Base-by-base conservation (phyloP, 1,140 invertebrate genomes). In the Cyphomyrmex costatus region DNA sequence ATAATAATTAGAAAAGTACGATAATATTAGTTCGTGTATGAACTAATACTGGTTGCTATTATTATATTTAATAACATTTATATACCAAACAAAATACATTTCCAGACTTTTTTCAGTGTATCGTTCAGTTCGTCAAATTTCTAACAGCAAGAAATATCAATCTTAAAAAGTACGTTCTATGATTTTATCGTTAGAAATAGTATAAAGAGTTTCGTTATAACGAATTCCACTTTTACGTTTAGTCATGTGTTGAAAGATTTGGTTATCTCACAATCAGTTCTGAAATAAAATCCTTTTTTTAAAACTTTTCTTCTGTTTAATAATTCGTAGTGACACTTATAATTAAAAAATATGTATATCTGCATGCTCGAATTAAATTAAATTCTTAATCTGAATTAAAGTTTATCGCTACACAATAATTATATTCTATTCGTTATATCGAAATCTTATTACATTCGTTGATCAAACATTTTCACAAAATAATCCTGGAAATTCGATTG, bases 131-230 rank as follows among this genome's bases (percentile, higher is more conserved):
- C 6, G 2, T 24, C n/a, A 88, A 56, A 70, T 66, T 66, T 68
- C n/a, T 66, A 12, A 46, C 14, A 3, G 10, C 36, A 21, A 27
- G 46, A 8, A 36, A 53, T n/a, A n/a, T 79, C n/a, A 65, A 2
- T 12, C 16, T 12, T 27, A 10, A 51, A 42, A 65, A 33, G 3
- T 42, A 56, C 8, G 21, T 68, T 80, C 30, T 24, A 30, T 21
- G 10, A 70, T 36, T 36, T 78, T 30, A 33, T 7, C 24, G 16
- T 16, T 51, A 51, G 4, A 56, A 56, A 60, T 27, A 8, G 3
- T 24, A 19, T 14, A 7, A 65, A 78, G n/a, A n/a, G 73, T 73
- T 82, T 82, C n/a, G 7, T 73, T 49, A 60, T 19, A 24, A 71
- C 19, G 14, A 82, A 73, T 49, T 30, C 3, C 33, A 46, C 16